Percentiles rank a stretch among this genome's conserved stretches.
Evolutionary conservation across 2,113 vertebrate species (phyloP).

Genomic region (Burhinus oedicnemus): DNA sequence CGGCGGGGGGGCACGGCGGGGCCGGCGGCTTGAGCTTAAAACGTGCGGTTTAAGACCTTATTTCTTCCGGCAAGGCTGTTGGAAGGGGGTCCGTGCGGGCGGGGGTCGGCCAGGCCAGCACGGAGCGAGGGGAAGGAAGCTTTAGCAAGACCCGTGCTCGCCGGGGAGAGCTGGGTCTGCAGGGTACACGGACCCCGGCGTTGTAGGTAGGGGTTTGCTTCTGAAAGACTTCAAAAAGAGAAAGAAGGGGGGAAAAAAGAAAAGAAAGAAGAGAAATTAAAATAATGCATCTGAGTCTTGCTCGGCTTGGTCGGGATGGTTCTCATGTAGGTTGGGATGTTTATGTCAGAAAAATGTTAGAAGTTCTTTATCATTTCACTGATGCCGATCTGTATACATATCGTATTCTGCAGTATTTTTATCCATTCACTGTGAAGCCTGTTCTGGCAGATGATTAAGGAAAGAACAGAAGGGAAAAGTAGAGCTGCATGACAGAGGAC

Average conservation of each 20-base stretch:
- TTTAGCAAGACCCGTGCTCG: too few relatives aligned
- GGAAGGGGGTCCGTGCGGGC: neutral
- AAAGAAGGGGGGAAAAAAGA: rapidly evolving
- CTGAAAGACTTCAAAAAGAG: neutral
- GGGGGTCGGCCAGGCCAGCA: too few relatives aligned
- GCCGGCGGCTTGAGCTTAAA: neutral
- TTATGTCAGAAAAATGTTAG: neutral
- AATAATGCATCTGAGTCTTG: neutral
- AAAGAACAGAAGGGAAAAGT: neutral
- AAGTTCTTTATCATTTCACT: neutral
- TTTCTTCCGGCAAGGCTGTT: neutral
- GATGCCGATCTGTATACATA: neutral
- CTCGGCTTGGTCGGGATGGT: neutral
- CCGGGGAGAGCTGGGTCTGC: neutral
- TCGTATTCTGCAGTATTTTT: neutral
- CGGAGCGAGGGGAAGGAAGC: neutral
- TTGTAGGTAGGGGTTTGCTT: neutral
- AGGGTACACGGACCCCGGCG: neutral
- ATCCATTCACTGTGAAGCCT: neutral
- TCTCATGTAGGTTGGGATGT: neutral
- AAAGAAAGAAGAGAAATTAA: neutral
- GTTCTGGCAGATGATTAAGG: neutral
- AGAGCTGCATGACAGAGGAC: neutral
- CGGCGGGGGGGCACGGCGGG: neutral
- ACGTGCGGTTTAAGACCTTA: rapidly evolving